Conservation (phyloP, 1,140 invertebrate genomes). For the Drosophila bifasciata region DNA sequence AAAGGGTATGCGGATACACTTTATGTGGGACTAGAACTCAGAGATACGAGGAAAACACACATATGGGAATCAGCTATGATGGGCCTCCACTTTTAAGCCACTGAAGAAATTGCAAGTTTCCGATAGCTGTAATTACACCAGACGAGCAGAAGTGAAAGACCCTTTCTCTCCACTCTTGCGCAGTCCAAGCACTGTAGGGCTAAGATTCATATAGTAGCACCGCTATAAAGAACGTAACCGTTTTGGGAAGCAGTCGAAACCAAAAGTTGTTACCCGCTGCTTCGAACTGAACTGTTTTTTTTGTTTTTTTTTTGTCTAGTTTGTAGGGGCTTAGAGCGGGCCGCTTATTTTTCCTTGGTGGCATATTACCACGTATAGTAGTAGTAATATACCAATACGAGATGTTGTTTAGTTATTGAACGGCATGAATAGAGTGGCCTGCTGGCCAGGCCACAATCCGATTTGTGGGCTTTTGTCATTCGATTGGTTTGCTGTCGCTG, state of each 20-base stretch:
- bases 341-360: constrained; percentile 46
- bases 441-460: constrained; percentile 68
- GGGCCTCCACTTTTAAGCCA: no score
- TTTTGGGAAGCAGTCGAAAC: constrained; percentile 55
- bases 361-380: constrained; percentile 68
- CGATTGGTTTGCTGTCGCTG: constrained; percentile 67
- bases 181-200: constrained; percentile 4
- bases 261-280: constrained; percentile 68
- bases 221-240: constrained; percentile 59
- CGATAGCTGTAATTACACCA: no score
- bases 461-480: constrained; percentile 77
- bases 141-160: no score
- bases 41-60: no score
- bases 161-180: no score
- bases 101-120: no score
- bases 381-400: constrained; percentile 80
- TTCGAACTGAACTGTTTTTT: not conserved
- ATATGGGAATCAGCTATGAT: not conserved
- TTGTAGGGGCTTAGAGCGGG: constrained; percentile 1
- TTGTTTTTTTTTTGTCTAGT: not conserved
- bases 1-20: constrained; percentile 23
- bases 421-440: constrained; percentile 73
- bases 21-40: no score
- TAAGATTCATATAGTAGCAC: constrained; percentile 26
- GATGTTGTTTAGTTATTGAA: constrained; percentile 76